These are phyloP conservation scores for Platichthys flesus DNA, from an alignment of 2,113 vertebrate species.

Conservation along the genomic window DNA sequence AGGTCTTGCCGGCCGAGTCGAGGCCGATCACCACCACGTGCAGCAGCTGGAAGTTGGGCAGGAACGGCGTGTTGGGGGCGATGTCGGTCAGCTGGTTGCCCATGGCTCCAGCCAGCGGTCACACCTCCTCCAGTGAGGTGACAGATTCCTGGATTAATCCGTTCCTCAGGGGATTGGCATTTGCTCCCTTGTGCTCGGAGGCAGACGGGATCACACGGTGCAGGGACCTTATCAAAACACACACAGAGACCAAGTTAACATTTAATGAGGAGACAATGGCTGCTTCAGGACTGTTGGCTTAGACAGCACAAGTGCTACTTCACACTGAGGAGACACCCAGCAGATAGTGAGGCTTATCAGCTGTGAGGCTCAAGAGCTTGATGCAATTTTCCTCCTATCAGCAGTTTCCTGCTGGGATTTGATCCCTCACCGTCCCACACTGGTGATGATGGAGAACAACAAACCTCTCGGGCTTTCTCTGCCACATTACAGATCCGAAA, in stretches of 20 bases:
- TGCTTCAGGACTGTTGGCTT: constrained; percentile 8
- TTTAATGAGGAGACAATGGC: constrained; percentile 35
- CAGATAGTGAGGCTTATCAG: constrained; percentile 6
- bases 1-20: constrained; percentile 91
- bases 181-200: constrained; percentile 64
- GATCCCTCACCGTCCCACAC: background rate
- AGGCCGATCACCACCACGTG: constrained; percentile 91
- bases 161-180: constrained; percentile 68
- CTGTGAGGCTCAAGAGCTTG: background rate
- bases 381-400: background rate
- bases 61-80: constrained; percentile 84
- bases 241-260: constrained; percentile 50
- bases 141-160: constrained; percentile 60
- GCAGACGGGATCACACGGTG: constrained; percentile 50
- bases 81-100: constrained; percentile 91
- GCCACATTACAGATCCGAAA: background rate
- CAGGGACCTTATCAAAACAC: constrained; percentile 74
- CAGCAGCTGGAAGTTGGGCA: constrained; percentile 87
- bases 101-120: constrained; percentile 77
- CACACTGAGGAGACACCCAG: background rate
- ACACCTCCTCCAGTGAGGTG: constrained; percentile 64
- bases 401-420: background rate
- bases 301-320: background rate
- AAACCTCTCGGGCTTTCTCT: background rate
- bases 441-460: too few species aligned